A percentile compares a stretch with the other conserved stretches of the same genome.
Conservation (phyloP, 2,797 vertebrate genomes). For the Lophius americanus region DNA sequence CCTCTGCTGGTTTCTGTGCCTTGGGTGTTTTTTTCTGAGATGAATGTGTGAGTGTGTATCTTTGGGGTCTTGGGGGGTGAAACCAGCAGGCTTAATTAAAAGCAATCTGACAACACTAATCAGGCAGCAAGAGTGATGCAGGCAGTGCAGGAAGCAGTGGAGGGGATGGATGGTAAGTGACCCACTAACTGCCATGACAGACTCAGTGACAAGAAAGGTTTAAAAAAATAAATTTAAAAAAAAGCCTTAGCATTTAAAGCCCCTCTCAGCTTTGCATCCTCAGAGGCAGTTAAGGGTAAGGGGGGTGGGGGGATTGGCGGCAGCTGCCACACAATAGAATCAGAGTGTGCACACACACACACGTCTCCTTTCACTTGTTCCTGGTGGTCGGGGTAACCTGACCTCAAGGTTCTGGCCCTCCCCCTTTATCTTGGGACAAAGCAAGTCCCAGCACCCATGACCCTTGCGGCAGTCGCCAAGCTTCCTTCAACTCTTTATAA, state of each 20-base stretch:
- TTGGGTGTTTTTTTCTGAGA: constrained; percentile 32
- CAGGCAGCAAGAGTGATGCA: constrained; percentile 42
- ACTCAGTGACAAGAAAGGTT: constrained; percentile 16
- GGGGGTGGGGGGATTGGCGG: constrained; percentile 20
- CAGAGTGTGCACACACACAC: constrained; percentile 68
- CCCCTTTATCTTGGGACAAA: constrained; percentile 71
- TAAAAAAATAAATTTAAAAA: constrained; percentile 8
- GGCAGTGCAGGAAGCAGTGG: constrained; percentile 12
- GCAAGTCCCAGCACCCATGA: constrained; percentile 47
- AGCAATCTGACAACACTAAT: constrained; percentile 66
- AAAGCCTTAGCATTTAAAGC: constrained; percentile 62
- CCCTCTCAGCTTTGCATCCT: constrained; percentile 48
- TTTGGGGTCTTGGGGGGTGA: not conserved
- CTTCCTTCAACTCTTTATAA: constrained; percentile 50
- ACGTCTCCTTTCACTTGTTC: constrained; percentile 74
- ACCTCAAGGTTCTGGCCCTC: constrained; percentile 59
- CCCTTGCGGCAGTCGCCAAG: constrained; percentile 44
- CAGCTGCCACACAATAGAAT: constrained; percentile 79
- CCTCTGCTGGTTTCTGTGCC: constrained; percentile 48
- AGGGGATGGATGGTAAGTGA: constrained; percentile 27
- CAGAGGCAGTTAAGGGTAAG: constrained; percentile 12
- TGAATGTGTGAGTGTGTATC: constrained; percentile 31
- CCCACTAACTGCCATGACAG: constrained; percentile 37
- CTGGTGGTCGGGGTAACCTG: constrained; percentile 65
- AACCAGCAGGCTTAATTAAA: constrained; percentile 76